phyloP scores from a whole-genome alignment of 2,797 vertebrate species.

The Thalassophryne amazonica region DNA sequence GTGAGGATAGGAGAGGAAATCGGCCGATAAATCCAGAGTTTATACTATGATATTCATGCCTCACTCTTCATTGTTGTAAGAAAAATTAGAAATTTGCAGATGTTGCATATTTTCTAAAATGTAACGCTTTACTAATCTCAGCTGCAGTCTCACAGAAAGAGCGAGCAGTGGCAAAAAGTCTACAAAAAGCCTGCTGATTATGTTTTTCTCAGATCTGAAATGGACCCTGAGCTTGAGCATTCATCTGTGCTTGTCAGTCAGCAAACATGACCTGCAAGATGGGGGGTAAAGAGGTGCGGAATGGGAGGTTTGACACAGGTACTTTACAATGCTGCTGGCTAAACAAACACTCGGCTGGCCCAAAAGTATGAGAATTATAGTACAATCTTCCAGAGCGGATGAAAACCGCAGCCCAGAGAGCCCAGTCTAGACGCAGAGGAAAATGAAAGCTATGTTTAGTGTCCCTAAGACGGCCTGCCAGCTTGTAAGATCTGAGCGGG shows the following conservation, averaged over 20 bases:
- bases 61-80: too few species aligned
- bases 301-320: slow-evolving; percentile 25
- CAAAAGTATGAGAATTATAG: slow-evolving; percentile 46
- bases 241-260: neutral
- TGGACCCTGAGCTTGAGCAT: neutral
- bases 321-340: slow-evolving; percentile 34
- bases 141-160: too few species aligned
- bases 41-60: too few species aligned
- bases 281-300: neutral
- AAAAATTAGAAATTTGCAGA: too few species aligned
- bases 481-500: slow-evolving; percentile 57
- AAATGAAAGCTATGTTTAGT: slow-evolving; percentile 73
- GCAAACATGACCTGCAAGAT: neutral
- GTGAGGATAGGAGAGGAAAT: too few species aligned
- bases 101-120: too few species aligned
- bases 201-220: neutral
- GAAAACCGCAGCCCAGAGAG: slow-evolving; percentile 54
- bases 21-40: too few species aligned
- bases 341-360: slow-evolving; percentile 54
- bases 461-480: slow-evolving; percentile 50
- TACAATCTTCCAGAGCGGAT: slow-evolving; percentile 46
- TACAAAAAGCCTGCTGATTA: neutral
- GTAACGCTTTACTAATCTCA: too few species aligned
- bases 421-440: slow-evolving; percentile 69
- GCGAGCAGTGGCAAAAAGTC: too few species aligned